Percentiles rank a stretch among this genome's conserved stretches.
Conservation (phyloP, 2,888 invertebrate species). For the Elaeidobius kamerunicus region DNA sequence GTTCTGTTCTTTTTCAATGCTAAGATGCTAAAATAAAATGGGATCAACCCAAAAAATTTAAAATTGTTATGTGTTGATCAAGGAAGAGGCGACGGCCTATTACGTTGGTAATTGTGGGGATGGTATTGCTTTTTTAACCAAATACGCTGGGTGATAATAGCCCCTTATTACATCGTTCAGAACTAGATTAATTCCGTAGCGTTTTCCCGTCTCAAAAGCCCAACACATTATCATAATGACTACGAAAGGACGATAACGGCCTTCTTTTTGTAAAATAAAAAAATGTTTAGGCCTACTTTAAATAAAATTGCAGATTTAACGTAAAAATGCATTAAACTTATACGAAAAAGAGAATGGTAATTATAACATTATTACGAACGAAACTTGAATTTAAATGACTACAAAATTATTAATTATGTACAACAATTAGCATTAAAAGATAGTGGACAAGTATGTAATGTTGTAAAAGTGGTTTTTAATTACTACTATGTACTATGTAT, state of each 20-base stretch:
- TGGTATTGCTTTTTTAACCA: slow-evolving; percentile 53
- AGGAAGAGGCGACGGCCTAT: slow-evolving; percentile 48
- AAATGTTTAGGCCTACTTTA: too few relatives aligned
- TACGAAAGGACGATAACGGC: slow-evolving; percentile 21
- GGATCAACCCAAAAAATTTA: slow-evolving; percentile 36
- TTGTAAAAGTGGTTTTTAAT: too few relatives aligned
- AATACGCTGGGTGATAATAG: slow-evolving; percentile 51
- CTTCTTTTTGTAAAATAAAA: slow-evolving; percentile 23
- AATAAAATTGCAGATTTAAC: too few relatives aligned
- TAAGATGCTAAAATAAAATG: slow-evolving; percentile 25
- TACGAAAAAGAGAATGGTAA: too few relatives aligned
- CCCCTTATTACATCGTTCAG: slow-evolving; percentile 45
- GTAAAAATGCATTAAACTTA: too few relatives aligned
- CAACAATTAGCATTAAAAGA: too few relatives aligned
- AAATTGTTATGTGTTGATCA: slow-evolving; percentile 50
- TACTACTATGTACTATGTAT: too few relatives aligned
- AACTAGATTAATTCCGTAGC: slow-evolving; percentile 47
- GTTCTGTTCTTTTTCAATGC: slow-evolving; percentile 17
- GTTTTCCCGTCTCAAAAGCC: slow-evolving; percentile 24
- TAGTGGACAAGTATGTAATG: too few relatives aligned
- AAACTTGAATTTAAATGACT: too few relatives aligned
- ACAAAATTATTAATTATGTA: too few relatives aligned
- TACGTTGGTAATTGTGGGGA: slow-evolving; percentile 49
- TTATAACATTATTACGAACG: too few relatives aligned
- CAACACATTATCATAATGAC: slow-evolving; percentile 29